Evolutionary conservation across 1,140 invertebrate species (phyloP).

Genomic region (Goniozus legneri): DNA sequence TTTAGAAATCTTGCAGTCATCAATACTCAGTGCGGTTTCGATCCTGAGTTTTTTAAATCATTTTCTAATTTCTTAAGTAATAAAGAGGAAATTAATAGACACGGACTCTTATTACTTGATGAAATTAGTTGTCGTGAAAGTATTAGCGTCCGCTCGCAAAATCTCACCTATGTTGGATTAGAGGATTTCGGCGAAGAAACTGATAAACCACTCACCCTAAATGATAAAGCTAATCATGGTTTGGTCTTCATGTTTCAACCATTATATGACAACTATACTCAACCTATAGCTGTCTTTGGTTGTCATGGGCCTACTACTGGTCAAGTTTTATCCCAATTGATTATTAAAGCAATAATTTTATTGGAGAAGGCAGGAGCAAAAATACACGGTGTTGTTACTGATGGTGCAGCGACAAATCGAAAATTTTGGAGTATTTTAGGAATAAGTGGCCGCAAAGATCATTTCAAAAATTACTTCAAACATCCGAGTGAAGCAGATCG

Average conservation of each 20-base stretch:
- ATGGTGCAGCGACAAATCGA: slow-evolving; percentile 16
- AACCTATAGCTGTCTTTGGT: slow-evolving; percentile 22
- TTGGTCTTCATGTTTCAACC: slow-evolving; percentile 23
- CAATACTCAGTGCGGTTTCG: slow-evolving; percentile 11
- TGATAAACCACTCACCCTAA: not conserved
- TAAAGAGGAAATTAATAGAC: slow-evolving; percentile 10
- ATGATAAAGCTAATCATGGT: slow-evolving; percentile 19
- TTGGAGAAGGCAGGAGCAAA: slow-evolving; percentile 19
- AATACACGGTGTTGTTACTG: slow-evolving; percentile 21
- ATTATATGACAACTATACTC: slow-evolving; percentile 10
- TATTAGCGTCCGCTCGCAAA: slow-evolving; percentile 4
- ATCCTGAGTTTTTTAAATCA: slow-evolving; percentile 14
- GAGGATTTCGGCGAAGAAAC: slow-evolving; percentile 12
- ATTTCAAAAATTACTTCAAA: slow-evolving; percentile 13
- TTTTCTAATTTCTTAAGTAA: slow-evolving; percentile 4
- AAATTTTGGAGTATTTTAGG: slow-evolving; percentile 5
- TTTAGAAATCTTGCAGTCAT: slow-evolving; percentile 11
- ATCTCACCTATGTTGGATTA: slow-evolving; percentile 10
- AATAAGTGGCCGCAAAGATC: slow-evolving; percentile 9
- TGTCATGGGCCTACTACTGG: slow-evolving; percentile 15
- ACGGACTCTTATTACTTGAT: slow-evolving; percentile 15
- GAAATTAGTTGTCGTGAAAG: slow-evolving; percentile 12
- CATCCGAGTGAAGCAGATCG: slow-evolving; percentile 18
- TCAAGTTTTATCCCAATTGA: slow-evolving; percentile 14
- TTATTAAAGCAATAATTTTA: slow-evolving; percentile 19